Evolutionary conservation across 2,888 invertebrate species (phyloP), one percentile per base, ranked within the genome.

Genomic region (Omphaloscelis lunosa): DNA sequence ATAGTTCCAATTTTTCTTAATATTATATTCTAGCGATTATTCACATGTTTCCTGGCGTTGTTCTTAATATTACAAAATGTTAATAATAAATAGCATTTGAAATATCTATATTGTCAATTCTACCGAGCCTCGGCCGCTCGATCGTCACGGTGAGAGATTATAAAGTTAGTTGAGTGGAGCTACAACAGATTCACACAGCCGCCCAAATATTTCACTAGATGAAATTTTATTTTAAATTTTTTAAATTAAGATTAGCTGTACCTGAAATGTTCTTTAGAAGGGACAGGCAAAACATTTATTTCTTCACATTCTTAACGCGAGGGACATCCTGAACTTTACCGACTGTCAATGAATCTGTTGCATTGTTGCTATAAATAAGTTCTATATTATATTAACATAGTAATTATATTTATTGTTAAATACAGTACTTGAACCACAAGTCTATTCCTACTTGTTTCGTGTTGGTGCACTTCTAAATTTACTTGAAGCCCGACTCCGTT

Each of bases 91-190:
- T 93, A 94, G 93, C 93, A 84, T 89, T 92, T 93, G 92, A 90
- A 94, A 94, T 94, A 91, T 93, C 93, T 95, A 95, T 96, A 96
- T 95, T 96, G 96, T 96, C 96, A 95, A 94, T 94, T 92, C 95
- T 96, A 95, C 92, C 90, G 94, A 94, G 93, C 94, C 93, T 92
- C 84, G 88, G 90, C 91, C 92, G 89, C 89, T 89, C 83, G 72
- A 75, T 85, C 56, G 27, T 83, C 83, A 89, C 87, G 88, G 90
- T 89, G 89, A 88, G 90, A 90, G 90, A 91, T 91, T 91, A 91
- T 89, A 88, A 90, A 90, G 85, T 91, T 34, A 88, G 72, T 86
- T 89, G 86, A 87, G 88, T 90, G 80, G 80, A 82, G 77, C 87
- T 84, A 79, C 92, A 93, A 93, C 93, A 93, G 91, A 94, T 92